Evolutionary conservation across 2,888 invertebrate genomes (phyloP).

Genomic region (Drosophila emarginata): DNA sequence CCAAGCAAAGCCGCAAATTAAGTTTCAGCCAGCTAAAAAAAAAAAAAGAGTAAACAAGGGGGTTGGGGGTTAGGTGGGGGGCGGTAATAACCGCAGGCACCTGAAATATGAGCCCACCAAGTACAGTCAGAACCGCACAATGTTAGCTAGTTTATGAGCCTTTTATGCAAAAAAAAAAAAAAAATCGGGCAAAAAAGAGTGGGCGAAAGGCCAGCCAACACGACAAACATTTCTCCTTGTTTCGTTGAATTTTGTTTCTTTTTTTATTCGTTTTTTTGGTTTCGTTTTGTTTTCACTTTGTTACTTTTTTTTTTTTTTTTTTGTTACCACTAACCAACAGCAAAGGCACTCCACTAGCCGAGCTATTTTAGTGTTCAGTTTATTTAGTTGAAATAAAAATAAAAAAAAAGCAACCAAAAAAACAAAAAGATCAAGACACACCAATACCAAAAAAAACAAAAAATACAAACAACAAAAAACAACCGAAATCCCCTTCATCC

Average conservation of each 20-base stretch:
- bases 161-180: constrained; percentile 34
- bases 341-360: constrained; percentile 19
- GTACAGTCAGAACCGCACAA: constrained; percentile 45
- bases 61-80: background rate
- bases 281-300: constrained; percentile 36
- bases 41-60: constrained; percentile 28
- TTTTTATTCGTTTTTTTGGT: constrained; percentile 59
- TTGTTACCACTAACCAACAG: constrained; percentile 32
- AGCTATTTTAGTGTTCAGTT: constrained; percentile 28
- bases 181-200: background rate
- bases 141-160: constrained; percentile 57
- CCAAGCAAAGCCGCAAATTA: constrained; percentile 60
- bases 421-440: constrained; percentile 20
- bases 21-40: constrained; percentile 52
- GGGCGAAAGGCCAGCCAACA: constrained; percentile 33
- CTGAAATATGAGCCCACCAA: constrained; percentile 38
- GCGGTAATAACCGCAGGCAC: constrained; percentile 14
- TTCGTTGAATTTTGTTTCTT: constrained; percentile 40
- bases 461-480: constrained; percentile 24
- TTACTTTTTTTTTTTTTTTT: constrained; percentile 50
- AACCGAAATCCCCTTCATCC: constrained; percentile 76
- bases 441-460: constrained; percentile 26
- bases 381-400: constrained; percentile 26
- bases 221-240: constrained; percentile 57
- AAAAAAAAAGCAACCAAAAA: constrained; percentile 34